phyloP scores from a whole-genome alignment of 2,113 vertebrate genomes.

The Scortum barcoo region DNA sequence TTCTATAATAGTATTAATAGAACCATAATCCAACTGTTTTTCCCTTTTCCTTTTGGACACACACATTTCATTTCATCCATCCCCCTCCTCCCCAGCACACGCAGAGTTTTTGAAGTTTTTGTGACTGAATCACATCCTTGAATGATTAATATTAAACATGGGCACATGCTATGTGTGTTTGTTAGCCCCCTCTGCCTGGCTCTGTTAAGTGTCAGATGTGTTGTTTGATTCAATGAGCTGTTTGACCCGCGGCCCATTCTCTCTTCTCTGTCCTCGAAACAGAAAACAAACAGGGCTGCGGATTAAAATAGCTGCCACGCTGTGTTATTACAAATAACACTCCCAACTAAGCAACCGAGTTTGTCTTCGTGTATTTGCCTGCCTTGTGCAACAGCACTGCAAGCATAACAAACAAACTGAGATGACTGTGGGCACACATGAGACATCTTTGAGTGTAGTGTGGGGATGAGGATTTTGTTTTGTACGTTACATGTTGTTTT shows the following conservation, averaged over 20 bases:
- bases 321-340: conserved; percentile 60
- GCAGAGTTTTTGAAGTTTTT: conserved; percentile 24
- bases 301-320: conserved; percentile 64
- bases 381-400: conserved; percentile 20
- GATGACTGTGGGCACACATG: conserved; percentile 17
- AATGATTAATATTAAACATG: conserved; percentile 33
- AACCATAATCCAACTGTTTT: conserved; percentile 63
- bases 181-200: conserved; percentile 39
- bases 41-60: conserved; percentile 21
- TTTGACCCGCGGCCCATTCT: conserved; percentile 49
- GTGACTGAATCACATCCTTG: conserved; percentile 33
- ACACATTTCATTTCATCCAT: conserved; percentile 39
- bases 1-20: conserved; percentile 64
- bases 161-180: conserved; percentile 33
- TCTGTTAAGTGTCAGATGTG: conserved; percentile 51
- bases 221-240: conserved; percentile 44
- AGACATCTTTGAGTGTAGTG: conserved; percentile 12
- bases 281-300: conserved; percentile 60
- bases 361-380: conserved; percentile 37
- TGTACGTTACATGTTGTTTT: conserved; percentile 33
- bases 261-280: conserved; percentile 56
- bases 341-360: conserved; percentile 24
- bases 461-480: conserved; percentile 14
- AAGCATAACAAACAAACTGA: conserved; percentile 39
- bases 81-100: conserved; percentile 5